phyloP scores from a whole-genome alignment of 2,888 invertebrate species.

The Monopis laevigella region DNA sequence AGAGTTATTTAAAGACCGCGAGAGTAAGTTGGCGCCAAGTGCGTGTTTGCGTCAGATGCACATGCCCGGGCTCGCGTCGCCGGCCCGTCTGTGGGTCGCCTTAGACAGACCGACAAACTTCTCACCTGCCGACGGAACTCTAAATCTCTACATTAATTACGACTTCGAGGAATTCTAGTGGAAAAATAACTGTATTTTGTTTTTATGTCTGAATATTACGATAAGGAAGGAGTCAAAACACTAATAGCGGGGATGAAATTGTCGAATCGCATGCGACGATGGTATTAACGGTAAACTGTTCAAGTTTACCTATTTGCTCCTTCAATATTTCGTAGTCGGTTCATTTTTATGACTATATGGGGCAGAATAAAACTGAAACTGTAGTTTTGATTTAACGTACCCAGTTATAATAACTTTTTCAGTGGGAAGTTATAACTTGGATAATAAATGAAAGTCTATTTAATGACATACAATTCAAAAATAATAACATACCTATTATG shows the following conservation, averaged over 20 bases:
- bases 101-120: no score
- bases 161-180: not conserved
- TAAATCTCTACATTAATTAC: not conserved
- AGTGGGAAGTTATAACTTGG: no score
- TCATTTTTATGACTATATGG: constrained; percentile 5
- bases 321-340: constrained; percentile 8
- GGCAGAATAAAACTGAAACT: no score
- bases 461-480: no score
- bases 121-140: no score
- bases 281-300: constrained; percentile 55
- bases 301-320: constrained; percentile 39
- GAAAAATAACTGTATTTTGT: constrained; percentile 31
- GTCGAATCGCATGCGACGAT: constrained; percentile 60
- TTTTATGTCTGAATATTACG: constrained; percentile 51
- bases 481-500: no score
- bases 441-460: no score
- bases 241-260: constrained; percentile 60
- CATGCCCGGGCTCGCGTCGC: constrained; percentile 53
- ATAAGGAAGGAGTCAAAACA: constrained; percentile 52
- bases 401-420: no score
- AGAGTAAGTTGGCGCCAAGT: constrained; percentile 12
- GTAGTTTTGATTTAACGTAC: no score
- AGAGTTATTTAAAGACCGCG: constrained; percentile 5
- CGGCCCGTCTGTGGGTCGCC: constrained; percentile 51
- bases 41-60: constrained; percentile 39